These are phyloP conservation scores for Protophormia terraenovae DNA, from an alignment of 2,888 invertebrate species.

Conservation along the genomic window DNA sequence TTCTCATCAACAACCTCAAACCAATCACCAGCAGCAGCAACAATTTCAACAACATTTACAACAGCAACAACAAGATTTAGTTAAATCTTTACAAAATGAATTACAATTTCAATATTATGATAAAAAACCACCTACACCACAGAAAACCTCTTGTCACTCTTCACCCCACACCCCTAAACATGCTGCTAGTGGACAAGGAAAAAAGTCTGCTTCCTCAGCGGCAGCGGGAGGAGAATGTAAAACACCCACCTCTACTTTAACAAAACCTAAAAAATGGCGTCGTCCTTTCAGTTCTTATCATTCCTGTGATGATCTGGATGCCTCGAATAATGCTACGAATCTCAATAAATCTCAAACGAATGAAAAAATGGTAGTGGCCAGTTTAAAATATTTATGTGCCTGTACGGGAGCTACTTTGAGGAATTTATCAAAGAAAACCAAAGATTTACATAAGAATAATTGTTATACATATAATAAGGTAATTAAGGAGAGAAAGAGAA, in stretches of 20 bases:
- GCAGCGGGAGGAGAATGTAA: no score
- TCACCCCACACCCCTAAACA: slow-evolving; percentile 54
- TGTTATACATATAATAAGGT: slow-evolving; percentile 86
- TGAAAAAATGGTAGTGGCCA: slow-evolving; percentile 75
- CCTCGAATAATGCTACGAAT: slow-evolving; percentile 70
- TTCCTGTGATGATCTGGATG: slow-evolving; percentile 76
- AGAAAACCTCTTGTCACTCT: slow-evolving; percentile 58
- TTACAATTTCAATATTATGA: slow-evolving; percentile 57
- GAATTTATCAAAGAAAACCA: slow-evolving; percentile 76
- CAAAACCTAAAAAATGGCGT: slow-evolving; percentile 74
- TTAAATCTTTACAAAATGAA: slow-evolving; percentile 53
- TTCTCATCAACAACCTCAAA: slow-evolving; percentile 39
- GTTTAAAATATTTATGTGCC: slow-evolving; percentile 78
- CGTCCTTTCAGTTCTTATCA: slow-evolving; percentile 77
- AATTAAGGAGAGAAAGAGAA: slow-evolving; percentile 73
- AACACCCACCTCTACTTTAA: slow-evolving; percentile 70
- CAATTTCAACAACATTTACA: slow-evolving; percentile 48
- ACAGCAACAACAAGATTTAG: slow-evolving; percentile 54
- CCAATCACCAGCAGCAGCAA: slow-evolving; percentile 19
- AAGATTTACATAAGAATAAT: slow-evolving; percentile 78
- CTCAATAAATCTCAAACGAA: slow-evolving; percentile 67
- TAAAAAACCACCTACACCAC: slow-evolving; percentile 51
- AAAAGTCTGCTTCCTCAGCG: slow-evolving; percentile 4
- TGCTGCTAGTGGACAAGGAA: slow-evolving; percentile 7
- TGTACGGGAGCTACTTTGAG: slow-evolving; percentile 79